Base-by-base conservation (phyloP, 2,113 vertebrate genomes). In the Sigmodon hispidus region DNA sequence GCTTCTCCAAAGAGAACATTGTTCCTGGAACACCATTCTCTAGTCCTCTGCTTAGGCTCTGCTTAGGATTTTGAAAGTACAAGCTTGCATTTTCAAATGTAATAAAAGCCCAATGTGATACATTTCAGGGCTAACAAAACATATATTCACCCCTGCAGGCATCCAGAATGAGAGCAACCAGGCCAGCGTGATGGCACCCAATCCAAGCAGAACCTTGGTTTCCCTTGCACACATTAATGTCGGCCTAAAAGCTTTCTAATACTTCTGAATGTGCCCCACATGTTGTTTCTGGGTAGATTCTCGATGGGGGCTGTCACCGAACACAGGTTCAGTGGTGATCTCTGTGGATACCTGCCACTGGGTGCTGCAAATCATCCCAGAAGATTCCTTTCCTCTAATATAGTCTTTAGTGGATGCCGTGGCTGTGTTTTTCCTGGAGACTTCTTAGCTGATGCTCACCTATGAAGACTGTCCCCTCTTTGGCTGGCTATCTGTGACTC, bases 321-420 rank as follows among this genome's bases (percentile, higher is more conserved):
- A 13, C 36, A 26, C 21, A 57, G 43, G 36, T 19, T 10, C 29
- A 31, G 16, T 17, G 2, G 26, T 3, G 1, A 13, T 40, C 40
- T 48, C 21, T 34, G 17, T 3, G 16, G 0, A 3, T 45, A 34
- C 6, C 31, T 45, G 43, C 8, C 29, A 4, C 7, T 34, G 2
- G 1, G 17, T 10, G 6, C 0, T 26, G 12, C 34, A 69, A 43
- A 83, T 34, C 29, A 61, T 43, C 65, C 12, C 59, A 87, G 2
- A 29, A 5, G 0, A 13, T 57, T 11, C 21, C 5, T 95, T 69
- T 77, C 48, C 22, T 83, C 17, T 80, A 2, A 43, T 34, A 36
- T 1, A 8, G 36, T 40, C 10, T 92, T 89, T 70, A 24, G 50
- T 59, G 12, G n/a, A 93, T 80, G 91, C 4, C 26, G n/a, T 13